Evolutionary conservation across 2,888 invertebrate genomes (phyloP), one percentile per base, ranked within the genome.

Genomic region (Ochropleura plecta): DNA sequence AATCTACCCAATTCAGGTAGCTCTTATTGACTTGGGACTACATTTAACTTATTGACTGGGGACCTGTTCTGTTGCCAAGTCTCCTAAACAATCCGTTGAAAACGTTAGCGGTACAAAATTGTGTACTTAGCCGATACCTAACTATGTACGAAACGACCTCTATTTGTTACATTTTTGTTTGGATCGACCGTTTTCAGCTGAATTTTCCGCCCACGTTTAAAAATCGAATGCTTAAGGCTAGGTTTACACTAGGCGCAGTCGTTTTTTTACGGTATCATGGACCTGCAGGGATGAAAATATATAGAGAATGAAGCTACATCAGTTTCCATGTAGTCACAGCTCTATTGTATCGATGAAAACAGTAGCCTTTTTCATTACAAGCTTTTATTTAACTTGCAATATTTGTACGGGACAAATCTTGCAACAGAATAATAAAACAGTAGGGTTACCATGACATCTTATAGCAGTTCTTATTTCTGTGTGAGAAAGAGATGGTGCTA

Each of bases 21-120:
- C 55, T 71, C 44, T 55, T 84, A 83, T 84, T 84, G 76, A 86
- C 77, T 80, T 79, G 80, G 86, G 86, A 80, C 59, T 51, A 82
- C 60, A 64, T 44, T 82, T 69, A 55, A 72, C 71, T 73, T 85
- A 85, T 83, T 79, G 73, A 72, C 85, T 71, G 57, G 75, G 55
- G 76, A 66, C 62, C 46, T 74, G 86, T 71, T 5, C 51, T 70
- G 62, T 74, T 85, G 83, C 86, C 84, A 85, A 84, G 30, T 30
- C 62, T 79, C 76, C 70, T 83, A 79, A 83, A 80, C 73, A 85
- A 79, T 79, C 63, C 49, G 68, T 30, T 86, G 70, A 77, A 85
- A 86, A 73, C 78, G 70, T 70, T 85, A 85, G 70, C 70, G 65
- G 67, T 65, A 70, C 68, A 85, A 72, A 78, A 83, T 82, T 85